phyloP scores from a whole-genome alignment of 2,797 vertebrate species.

The Novumbra hubbsi region DNA sequence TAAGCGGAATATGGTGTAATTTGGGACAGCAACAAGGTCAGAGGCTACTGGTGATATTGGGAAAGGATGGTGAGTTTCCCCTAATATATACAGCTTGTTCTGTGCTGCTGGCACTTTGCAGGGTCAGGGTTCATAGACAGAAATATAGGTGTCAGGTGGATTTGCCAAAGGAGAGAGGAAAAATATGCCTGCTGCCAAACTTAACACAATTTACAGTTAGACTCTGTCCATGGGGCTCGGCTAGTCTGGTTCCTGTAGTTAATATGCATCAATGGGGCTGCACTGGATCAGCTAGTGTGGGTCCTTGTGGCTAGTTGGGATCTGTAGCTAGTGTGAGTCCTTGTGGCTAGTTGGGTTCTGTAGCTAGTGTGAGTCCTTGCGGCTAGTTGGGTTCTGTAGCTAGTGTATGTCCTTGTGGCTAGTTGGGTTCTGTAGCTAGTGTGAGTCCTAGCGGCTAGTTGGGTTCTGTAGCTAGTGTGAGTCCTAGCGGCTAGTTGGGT shows the following conservation, averaged over 20 bases:
- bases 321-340: neutral
- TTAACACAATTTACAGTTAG: neutral
- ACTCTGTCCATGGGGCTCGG: neutral
- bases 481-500: neutral
- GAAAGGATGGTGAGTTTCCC: slow-evolving; percentile 3
- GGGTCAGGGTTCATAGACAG: slow-evolving; percentile 1
- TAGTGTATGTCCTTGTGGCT: neutral
- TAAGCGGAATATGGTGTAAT: neutral
- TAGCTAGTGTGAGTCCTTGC: too few relatives aligned
- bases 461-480: neutral
- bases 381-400: neutral
- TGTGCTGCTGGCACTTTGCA: neutral
- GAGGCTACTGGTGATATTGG: neutral
- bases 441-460: neutral
- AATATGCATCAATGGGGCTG: too few relatives aligned
- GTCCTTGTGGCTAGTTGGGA: neutral
- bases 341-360: neutral
- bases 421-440: neutral
- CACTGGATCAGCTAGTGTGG: neutral
- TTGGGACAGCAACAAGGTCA: neutral
- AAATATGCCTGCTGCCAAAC: slow-evolving; percentile 17
- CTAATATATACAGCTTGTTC: neutral
- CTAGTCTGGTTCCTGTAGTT: neutral
- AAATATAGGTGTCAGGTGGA: slow-evolving; percentile 15
- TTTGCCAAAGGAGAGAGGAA: slow-evolving; percentile 9